Conservation (phyloP, 2,113 vertebrate species). For the Calyptomena viridis region DNA sequence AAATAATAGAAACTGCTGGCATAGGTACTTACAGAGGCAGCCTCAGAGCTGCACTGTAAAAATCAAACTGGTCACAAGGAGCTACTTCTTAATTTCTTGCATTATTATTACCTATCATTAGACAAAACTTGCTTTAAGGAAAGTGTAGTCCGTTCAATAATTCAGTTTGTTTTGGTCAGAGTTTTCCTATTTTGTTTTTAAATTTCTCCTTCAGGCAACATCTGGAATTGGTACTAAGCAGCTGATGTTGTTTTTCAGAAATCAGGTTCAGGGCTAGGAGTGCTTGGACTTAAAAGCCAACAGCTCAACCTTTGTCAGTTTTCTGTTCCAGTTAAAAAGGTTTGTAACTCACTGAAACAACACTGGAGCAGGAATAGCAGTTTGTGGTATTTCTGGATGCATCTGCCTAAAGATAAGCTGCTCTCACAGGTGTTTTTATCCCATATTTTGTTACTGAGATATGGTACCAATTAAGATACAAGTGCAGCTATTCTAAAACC, state of each 20-base stretch:
- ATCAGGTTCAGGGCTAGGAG: not conserved
- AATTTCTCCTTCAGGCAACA: not conserved
- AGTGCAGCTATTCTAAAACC: not conserved
- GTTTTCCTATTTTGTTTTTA: not conserved
- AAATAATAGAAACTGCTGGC: not conserved
- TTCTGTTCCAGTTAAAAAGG: not conserved
- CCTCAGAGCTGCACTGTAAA: not conserved
- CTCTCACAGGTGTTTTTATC: not conserved
- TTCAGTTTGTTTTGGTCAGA: not conserved
- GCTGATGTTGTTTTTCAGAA: not conserved
- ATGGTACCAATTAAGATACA: not conserved
- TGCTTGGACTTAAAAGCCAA: not conserved
- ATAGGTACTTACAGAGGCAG: not conserved
- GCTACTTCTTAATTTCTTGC: not conserved
- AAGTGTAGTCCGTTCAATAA: not conserved
- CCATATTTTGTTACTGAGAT: not conserved
- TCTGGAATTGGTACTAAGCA: not conserved
- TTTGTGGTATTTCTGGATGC: not conserved
- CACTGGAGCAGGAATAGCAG: not conserved
- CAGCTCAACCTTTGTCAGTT: not conserved
- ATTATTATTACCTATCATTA: not conserved
- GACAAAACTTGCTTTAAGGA: not conserved
- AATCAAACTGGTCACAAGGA: not conserved
- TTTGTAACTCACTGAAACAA: not conserved
- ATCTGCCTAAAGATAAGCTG: not conserved